phyloP scores from a whole-genome alignment of 2,113 vertebrate genomes.

The Rattus rattus region DNA sequence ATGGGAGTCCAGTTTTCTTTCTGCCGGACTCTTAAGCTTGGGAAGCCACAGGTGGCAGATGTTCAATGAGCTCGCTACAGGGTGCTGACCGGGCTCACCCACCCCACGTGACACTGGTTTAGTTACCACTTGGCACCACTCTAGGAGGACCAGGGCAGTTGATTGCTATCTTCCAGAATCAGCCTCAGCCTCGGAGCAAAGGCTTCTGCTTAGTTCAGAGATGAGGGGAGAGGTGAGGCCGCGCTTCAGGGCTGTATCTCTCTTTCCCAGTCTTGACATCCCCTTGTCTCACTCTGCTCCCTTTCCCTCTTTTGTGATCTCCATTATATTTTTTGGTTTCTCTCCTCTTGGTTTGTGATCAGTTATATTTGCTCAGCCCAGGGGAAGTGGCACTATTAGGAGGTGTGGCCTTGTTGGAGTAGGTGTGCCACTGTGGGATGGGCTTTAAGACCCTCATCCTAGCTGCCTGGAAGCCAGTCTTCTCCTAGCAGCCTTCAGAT shows the following conservation, averaged over 20 bases:
- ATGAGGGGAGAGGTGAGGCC: not conserved
- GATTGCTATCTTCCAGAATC: not conserved
- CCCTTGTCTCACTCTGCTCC: not conserved
- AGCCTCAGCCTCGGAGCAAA: not conserved
- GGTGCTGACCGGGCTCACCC: not conserved
- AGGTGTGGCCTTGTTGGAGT: too few species aligned
- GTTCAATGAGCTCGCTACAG: not conserved
- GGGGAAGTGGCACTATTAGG: too few species aligned
- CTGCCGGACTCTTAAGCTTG: not conserved
- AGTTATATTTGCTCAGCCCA: too few species aligned
- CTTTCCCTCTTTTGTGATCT: not conserved
- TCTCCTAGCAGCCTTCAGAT: too few species aligned
- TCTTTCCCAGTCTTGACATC: not conserved
- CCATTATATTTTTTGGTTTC: not conserved
- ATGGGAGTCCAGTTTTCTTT: not conserved
- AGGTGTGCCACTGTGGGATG: too few species aligned
- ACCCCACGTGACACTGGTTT: not conserved
- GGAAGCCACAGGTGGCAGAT: too few species aligned
- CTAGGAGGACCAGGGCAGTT: not conserved
- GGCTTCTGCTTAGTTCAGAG: not conserved
- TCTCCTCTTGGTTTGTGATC: too few species aligned
- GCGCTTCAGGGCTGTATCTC: not conserved
- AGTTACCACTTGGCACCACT: not conserved
- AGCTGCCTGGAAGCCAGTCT: too few species aligned
- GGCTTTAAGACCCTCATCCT: too few species aligned